phyloP scores from a whole-genome alignment of 30 jellyfish, hydroid and myxozoan species.

The Chironex yamaguchii region DNA sequence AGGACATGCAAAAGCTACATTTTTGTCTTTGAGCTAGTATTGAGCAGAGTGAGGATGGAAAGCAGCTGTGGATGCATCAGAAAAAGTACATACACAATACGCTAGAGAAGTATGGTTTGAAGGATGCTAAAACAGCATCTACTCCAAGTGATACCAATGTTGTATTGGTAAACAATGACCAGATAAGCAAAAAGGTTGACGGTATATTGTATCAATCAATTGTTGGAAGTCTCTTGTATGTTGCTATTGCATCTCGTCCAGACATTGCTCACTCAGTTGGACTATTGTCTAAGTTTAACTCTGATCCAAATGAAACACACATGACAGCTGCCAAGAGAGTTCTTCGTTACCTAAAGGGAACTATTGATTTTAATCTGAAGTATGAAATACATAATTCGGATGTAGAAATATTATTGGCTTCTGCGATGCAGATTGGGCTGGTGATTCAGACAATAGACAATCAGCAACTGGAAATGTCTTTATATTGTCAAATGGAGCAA shows the following conservation, averaged over 20 bases:
- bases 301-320: constrained; percentile 6
- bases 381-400: background rate
- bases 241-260: constrained; percentile 33
- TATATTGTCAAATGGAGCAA: constrained; percentile 11
- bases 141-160: background rate
- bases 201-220: constrained; percentile 5
- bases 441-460: constrained; percentile 12
- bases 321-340: constrained; percentile 18
- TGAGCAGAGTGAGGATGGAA: background rate
- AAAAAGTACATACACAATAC: background rate
- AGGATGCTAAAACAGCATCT: background rate
- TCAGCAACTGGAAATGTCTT: constrained; percentile 25
- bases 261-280: constrained; percentile 43
- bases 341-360: constrained; percentile 39
- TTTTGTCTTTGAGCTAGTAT: constrained; percentile 21
- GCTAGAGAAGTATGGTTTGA: background rate
- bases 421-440: constrained; percentile 51
- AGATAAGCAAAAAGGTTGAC: constrained; percentile 18
- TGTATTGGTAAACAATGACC: background rate
- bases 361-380: background rate
- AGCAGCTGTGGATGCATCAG: background rate
- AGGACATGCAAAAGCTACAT: background rate
- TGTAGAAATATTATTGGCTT: constrained; percentile 3
- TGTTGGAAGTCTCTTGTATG: constrained; percentile 11
- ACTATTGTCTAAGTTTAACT: background rate